Conservation (phyloP, 1,140 invertebrate genomes). For the Lepidotrigona ventralis region DNA sequence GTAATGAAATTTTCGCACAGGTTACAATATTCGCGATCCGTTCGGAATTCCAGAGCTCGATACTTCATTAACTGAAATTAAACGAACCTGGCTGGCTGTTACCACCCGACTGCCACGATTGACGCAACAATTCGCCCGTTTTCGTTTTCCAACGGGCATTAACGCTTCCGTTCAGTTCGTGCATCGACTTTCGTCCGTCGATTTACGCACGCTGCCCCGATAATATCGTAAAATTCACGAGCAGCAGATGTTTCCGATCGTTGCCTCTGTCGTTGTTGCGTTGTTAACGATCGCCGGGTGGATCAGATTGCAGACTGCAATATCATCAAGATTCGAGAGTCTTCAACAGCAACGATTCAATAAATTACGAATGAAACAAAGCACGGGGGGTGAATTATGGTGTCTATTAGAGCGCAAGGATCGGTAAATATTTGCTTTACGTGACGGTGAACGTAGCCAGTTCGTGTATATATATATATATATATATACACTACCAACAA, state of each 20-base stretch:
- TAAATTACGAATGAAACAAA: background rate
- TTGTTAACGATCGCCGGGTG: background rate
- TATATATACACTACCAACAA: too few relatives aligned
- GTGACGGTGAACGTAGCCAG: background rate
- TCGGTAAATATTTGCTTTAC: background rate
- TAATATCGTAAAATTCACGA: too few relatives aligned
- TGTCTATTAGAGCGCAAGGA: background rate
- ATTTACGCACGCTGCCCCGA: background rate
- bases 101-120: background rate
- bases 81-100: background rate
- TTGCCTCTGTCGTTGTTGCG: too few relatives aligned
- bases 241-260: too few relatives aligned
- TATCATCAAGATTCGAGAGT: background rate
- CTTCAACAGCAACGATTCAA: background rate
- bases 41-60: background rate
- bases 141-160: background rate
- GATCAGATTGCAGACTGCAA: background rate
- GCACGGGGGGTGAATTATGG: too few relatives aligned
- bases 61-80: background rate
- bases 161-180: background rate
- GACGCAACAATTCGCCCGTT: background rate
- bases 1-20: constrained; percentile 2
- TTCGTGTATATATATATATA: background rate
- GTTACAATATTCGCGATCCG: background rate
- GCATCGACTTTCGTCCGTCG: background rate